phyloP scores from a whole-genome alignment of 1,140 invertebrate genomes.

The Drosophila busckii region DNA sequence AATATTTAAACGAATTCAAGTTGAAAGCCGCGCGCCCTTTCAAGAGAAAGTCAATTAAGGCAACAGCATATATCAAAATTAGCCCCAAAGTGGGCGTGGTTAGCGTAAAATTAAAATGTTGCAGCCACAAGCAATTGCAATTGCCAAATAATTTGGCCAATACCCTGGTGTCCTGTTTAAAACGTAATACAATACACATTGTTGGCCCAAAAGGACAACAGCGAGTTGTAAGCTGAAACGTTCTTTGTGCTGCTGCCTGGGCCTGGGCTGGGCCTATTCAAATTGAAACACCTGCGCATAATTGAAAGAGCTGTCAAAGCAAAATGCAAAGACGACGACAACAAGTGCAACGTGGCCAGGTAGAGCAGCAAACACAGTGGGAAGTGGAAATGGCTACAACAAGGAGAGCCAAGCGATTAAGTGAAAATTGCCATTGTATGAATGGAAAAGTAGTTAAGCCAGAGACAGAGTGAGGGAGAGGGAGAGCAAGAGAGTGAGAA shows the following conservation, averaged over 20 bases:
- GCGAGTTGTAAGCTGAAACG: neutral
- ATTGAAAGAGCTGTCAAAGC: slow-evolving; percentile 43
- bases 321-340: slow-evolving; percentile 7
- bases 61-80: slow-evolving; percentile 71
- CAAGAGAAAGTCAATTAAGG: slow-evolving; percentile 72
- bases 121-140: neutral
- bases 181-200: too few species aligned
- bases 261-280: too few species aligned
- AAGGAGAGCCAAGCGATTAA: slow-evolving; percentile 25
- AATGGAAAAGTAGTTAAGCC: slow-evolving; percentile 3
- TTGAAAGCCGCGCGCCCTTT: slow-evolving; percentile 18
- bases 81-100: too few species aligned
- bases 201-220: neutral
- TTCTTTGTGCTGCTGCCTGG: neutral
- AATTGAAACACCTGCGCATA: slow-evolving; percentile 30
- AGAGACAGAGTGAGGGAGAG: neutral
- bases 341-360: slow-evolving; percentile 25
- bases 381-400: slow-evolving; percentile 13
- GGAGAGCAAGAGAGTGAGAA: neutral
- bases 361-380: slow-evolving; percentile 12
- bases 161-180: too few species aligned
- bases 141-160: too few species aligned
- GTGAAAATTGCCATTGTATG: slow-evolving; percentile 53
- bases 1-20: slow-evolving; percentile 40
- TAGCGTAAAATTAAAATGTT: slow-evolving; percentile 46